Base-by-base conservation (phyloP, 2,888 invertebrate species). In the Nomada flava region DNA sequence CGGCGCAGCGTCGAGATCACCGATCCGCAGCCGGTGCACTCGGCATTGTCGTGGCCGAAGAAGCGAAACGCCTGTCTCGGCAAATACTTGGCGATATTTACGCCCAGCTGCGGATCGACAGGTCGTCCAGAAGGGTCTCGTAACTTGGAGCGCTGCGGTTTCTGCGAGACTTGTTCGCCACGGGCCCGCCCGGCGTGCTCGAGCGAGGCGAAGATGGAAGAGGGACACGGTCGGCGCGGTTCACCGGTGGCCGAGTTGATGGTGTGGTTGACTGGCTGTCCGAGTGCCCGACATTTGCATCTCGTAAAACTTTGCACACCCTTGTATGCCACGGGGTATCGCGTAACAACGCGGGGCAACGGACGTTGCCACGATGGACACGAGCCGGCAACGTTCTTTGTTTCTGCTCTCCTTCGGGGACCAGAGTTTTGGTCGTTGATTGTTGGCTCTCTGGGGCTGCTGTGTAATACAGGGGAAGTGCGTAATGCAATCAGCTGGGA, bases 251-350 rank as follows among this genome's bases (percentile, higher is more conserved):
- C 29, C 59, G 52, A 59, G 77, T 73, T 74, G 83, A 82, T 73
- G 72, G 76, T 72, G 80, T 53, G 81, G 67, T 77, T 62, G 78
- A 81, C 68, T 75, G 81, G 60, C 75, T 85, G 88, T 79, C 84
- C 86, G 85, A 87, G 76, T 89, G 87, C 80, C 87, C 86, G 89
- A 89, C 77, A 90, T 90, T 89, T 84, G 88, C 84, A 84, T 89
- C 86, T 89, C 83, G 85, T 78, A 76, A 86, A 78, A 85, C 74
- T 74, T 53, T 47, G 26, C 29, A 55, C 64, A 63, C 50, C 71
- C 68, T 64, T 55, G 63, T 29, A n/a, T 67, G 72, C 60, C 59
- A n/a, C 57, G 59, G 55, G 77, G 60, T 84, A 79, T 84, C 69
- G 63, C 75, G 72, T 82, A 44, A 76, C 82, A 26, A 29, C 15